Base-by-base conservation (phyloP, 2,797 vertebrate species). In the Eurystomus glaucurus region DNA sequence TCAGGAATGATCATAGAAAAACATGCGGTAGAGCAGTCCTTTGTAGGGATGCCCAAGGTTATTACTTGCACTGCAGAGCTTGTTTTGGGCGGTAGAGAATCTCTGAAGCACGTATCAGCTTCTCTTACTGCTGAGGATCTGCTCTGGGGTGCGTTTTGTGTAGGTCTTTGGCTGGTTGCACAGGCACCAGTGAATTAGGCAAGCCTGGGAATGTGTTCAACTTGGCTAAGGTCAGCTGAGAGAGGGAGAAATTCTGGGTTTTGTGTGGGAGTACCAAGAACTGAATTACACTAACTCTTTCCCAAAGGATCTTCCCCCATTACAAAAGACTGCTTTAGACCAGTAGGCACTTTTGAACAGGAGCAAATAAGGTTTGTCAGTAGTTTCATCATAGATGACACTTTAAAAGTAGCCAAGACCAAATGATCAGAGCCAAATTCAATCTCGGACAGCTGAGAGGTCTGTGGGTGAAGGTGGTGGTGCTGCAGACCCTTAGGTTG, bases 171-270 rank as follows among this genome's bases (percentile, higher is more conserved):
- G 33, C 70, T 68, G 81, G 65, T 66, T 2, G 1, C 29, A 48
- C 39, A 74, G 82, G 51, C 75, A 71, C 69, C 2, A 6, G 23
- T 1, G 0, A 48, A 25, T 65, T 66, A 45, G 75, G 43, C 46
- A 14, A 83, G 60, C 60, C 68, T 80, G 82, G 90, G 76, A 88
- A 85, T 28, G 33, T 50, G 61, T 71, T 90, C 90, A 86, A 6
- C 57, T 92, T 84, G 61, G 65, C 74, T 52, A 62, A 71, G 52
- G 52, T 87, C 74, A 35, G 14, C 64, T 88, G 31, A 60, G 54
- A 23, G 58, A 88, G 35, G 37, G 52, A 85, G 79, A 45, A 89
- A 50, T 85, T 87, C 57, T 39, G 22, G 0, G 7, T 79, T 85
- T 75, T 81, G 52, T 65, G 45, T 64, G 35, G 82, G 87, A 92